Evolutionary conservation across 2,797 vertebrate species (phyloP).

Genomic region (Lithobates sylvaticus): DNA sequence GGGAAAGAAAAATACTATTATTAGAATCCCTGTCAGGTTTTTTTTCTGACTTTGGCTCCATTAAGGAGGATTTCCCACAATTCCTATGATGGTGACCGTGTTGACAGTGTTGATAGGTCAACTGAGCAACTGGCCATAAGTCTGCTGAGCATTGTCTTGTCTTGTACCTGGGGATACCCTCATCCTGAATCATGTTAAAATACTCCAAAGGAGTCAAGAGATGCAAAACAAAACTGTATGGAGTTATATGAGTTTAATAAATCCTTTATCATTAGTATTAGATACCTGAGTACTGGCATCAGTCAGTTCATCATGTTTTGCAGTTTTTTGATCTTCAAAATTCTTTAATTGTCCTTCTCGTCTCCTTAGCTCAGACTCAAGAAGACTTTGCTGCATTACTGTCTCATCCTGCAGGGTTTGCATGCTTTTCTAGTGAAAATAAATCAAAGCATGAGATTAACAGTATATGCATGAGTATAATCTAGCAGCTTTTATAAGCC

Average conservation of each 20-base stretch:
- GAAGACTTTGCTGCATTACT: not conserved
- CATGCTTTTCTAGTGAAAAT: constrained; percentile 15
- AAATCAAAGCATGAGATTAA: not conserved
- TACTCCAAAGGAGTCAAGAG: too few species aligned
- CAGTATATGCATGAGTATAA: too few species aligned
- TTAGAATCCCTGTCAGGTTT: too few species aligned
- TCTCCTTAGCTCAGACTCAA: constrained; percentile 53
- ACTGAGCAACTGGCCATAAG: too few species aligned
- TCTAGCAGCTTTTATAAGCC: not conserved
- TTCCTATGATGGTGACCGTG: too few species aligned
- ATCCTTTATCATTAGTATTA: not conserved
- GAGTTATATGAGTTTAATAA: not conserved
- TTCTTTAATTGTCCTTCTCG: not conserved
- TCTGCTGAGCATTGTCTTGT: too few species aligned
- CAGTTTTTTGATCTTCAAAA: not conserved
- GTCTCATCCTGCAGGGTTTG: constrained; percentile 29
- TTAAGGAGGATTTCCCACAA: too few species aligned
- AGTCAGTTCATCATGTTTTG: not conserved
- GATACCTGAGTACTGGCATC: constrained; percentile 32
- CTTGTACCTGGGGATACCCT: too few species aligned
- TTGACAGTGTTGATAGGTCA: too few species aligned
- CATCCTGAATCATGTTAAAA: too few species aligned
- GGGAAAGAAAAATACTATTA: too few species aligned
- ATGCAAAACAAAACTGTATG: not conserved
- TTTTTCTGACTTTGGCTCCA: too few species aligned